Evolutionary conservation across 23 tunicate genomes (phyloP).

Genomic region (Ascidia mentula): DNA sequence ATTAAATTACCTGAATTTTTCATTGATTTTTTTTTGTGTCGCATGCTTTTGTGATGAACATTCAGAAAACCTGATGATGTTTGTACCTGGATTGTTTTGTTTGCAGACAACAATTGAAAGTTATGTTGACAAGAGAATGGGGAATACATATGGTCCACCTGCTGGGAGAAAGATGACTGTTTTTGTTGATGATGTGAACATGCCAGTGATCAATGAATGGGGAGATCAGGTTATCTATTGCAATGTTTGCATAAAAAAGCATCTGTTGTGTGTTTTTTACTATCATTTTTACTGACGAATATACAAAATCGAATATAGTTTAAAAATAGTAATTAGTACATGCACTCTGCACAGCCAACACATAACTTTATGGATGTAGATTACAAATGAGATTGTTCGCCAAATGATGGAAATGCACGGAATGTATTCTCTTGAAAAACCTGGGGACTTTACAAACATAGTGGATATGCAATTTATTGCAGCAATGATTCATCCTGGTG

Average conservation of each 20-base stretch:
- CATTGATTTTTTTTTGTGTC: no score
- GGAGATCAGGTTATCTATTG: conserved; percentile 99
- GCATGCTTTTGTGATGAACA: neutral
- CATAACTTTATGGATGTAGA: conserved; percentile 31
- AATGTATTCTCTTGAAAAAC: conserved; percentile 98
- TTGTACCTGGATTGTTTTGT: no score
- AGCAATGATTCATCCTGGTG: conserved; percentile 99
- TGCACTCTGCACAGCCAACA: no score
- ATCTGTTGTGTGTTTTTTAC: no score
- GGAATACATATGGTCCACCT: conserved; percentile 98
- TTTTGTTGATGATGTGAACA: conserved; percentile 97
- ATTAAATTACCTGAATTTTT: no score
- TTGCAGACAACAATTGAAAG: conserved; percentile 87
- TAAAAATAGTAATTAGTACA: no score
- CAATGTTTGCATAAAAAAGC: no score
- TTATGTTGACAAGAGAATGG: conserved; percentile 98
- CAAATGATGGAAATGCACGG: conserved; percentile 99
- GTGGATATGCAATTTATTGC: conserved; percentile 99
- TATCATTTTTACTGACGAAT: no score
- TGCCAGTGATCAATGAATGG: conserved; percentile 99
- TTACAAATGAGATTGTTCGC: conserved; percentile 99
- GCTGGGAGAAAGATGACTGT: conserved; percentile 99
- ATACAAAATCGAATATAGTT: no score
- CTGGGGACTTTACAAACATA: conserved; percentile 97
- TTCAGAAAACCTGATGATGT: neutral